A percentile compares a stretch with the other conserved stretches of the same genome.
These are phyloP conservation scores for Atrina japonica DNA, from an alignment of 2,888 invertebrate genomes.

Conservation along the genomic window DNA sequence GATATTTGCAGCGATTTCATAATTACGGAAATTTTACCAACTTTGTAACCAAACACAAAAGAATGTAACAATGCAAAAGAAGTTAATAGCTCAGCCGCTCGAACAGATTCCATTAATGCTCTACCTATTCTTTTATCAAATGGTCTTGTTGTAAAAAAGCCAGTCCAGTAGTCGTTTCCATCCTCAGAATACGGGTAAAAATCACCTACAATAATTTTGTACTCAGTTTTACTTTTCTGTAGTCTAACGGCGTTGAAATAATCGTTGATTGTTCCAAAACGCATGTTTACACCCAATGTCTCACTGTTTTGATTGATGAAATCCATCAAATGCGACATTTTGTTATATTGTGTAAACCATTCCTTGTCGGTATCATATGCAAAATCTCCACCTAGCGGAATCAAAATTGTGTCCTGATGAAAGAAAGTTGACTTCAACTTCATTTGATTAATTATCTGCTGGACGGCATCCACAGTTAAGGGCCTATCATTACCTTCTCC, in stretches of 20 bases:
- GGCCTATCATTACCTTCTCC: constrained; percentile 1
- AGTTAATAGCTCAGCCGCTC: constrained; percentile 37
- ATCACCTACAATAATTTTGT: constrained; percentile 67
- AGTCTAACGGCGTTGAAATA: constrained; percentile 61
- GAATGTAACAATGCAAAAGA: constrained; percentile 38
- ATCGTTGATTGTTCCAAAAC: constrained; percentile 72
- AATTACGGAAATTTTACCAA: constrained; percentile 66
- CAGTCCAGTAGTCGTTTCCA: constrained; percentile 74
- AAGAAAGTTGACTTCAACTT: constrained; percentile 68
- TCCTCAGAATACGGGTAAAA: constrained; percentile 76
- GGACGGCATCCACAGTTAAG: constrained; percentile 1
- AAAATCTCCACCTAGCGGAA: constrained; percentile 76
- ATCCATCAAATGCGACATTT: constrained; percentile 70
- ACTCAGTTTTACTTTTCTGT: constrained; percentile 19
- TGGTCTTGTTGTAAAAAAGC: constrained; percentile 76
- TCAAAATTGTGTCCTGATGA: constrained; percentile 63
- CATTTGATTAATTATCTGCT: constrained; percentile 84
- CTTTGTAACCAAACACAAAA: constrained; percentile 78
- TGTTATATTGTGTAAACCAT: constrained; percentile 69
- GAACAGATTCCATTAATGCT: constrained; percentile 55
- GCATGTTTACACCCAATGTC: constrained; percentile 66
- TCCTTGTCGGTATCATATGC: constrained; percentile 66
- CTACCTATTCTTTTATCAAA: constrained; percentile 70
- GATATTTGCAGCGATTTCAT: constrained; percentile 82
- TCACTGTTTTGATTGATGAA: constrained; percentile 65